Evolutionary conservation across 2,797 vertebrate genomes (phyloP), one percentile per base, ranked within the genome.

Genomic region (Aldrovandia affinis): DNA sequence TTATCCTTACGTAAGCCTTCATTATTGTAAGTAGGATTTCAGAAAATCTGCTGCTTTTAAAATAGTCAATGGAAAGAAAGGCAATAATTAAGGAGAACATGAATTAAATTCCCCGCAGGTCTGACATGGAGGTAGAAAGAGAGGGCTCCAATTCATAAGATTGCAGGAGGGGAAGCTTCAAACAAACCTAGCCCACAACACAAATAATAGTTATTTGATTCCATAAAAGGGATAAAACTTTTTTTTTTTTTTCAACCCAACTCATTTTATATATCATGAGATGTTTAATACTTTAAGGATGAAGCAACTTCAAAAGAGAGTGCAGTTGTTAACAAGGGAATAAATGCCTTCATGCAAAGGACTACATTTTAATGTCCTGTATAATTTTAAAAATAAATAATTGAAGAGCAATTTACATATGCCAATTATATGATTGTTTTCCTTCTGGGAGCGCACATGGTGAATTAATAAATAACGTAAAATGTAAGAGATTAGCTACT

Each of bases 1-100:
- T 92, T 92, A 93, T 92, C 91, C 86, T 28, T 2, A 87, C 88
- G 85, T 92, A 94, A 93, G 87, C 92, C 89, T 89, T 92, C 93
- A 94, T 94, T 93, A 93, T 90, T 90, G 90, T 85, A 86, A 92
- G 89, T 89, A 87, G 90, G 90, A 92, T 94, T 94, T 91, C 89
- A 92, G 89, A 88, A 92, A 92, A 94, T 92, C 86, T 89, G 83
- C 86, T 87, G 81, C 87, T 90, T 93, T 89, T 90, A 89, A 92
- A 92, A 90, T 87, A 92, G 90, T 93, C 90, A 55, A 91, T 93
- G 87, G 88, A 79, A 87, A 83, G 70, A 87, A 77, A 82, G 85
- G 78, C 85, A 84, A 89, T 93, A 93, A 94, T 94, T 92, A 92
- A 89, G 88, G 61, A 87, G 83, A 87, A 89, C 87, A 86, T 89